Conservation (phyloP, 1,140 invertebrate species). For the Nasonia giraulti region DNA sequence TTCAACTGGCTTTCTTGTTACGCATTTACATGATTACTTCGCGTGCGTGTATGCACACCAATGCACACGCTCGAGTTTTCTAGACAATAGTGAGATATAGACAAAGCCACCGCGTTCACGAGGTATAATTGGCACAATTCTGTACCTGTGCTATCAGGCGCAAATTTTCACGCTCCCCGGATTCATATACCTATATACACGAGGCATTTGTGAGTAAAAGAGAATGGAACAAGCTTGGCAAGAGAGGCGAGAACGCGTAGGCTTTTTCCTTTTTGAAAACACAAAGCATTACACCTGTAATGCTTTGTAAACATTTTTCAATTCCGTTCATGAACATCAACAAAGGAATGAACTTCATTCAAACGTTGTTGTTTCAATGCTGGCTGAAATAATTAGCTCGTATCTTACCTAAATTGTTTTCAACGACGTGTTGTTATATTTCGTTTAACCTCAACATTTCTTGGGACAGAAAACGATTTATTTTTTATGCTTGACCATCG, state of each 20-base stretch:
- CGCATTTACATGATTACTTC: not conserved
- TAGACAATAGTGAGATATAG: not conserved
- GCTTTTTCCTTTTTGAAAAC: too few relatives aligned
- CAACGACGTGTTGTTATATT: too few relatives aligned
- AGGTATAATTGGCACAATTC: not conserved
- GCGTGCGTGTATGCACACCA: not conserved
- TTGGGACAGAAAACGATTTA: slow-evolving; percentile 57
- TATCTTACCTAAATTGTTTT: too few relatives aligned
- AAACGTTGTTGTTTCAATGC: too few relatives aligned
- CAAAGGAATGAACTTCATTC: too few relatives aligned
- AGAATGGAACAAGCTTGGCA: not conserved
- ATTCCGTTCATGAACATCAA: too few relatives aligned
- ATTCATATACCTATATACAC: not conserved
- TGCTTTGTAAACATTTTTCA: too few relatives aligned
- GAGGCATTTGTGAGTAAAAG: not conserved
- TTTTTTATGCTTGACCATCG: not conserved
- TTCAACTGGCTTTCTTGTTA: not conserved
- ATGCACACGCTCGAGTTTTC: not conserved
- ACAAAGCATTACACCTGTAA: too few relatives aligned
- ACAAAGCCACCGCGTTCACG: not conserved
- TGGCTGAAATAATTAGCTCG: too few relatives aligned
- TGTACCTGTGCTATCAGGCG: not conserved
- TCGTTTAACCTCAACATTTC: too few relatives aligned
- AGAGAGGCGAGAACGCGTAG: too few relatives aligned
- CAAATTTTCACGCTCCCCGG: not conserved